These are phyloP conservation scores for Holothuria leucospilota DNA, from an alignment of 53 echinoderm and acorn worm species.

Conservation along the genomic window DNA sequence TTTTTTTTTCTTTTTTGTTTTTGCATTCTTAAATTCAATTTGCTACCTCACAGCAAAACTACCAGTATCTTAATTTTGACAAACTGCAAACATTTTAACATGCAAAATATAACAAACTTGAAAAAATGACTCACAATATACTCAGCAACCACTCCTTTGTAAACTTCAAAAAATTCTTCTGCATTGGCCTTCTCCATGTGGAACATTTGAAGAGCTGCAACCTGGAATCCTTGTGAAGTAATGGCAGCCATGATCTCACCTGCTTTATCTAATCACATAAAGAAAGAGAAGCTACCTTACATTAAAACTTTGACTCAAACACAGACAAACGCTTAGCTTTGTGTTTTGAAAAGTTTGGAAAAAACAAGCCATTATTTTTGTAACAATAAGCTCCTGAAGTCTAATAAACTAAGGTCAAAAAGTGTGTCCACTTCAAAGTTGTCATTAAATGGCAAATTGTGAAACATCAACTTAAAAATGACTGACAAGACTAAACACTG, in stretches of 20 bases:
- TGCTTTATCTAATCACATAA: slow-evolving; percentile 59
- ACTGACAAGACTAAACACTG: too few relatives aligned
- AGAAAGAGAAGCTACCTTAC: slow-evolving; percentile 52
- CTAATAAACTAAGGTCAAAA: too few relatives aligned
- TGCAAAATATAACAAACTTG: too few relatives aligned
- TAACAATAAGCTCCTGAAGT: too few relatives aligned
- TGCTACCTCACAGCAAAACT: too few relatives aligned
- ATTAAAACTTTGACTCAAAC: slow-evolving; percentile 34
- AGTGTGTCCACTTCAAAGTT: too few relatives aligned
- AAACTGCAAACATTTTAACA: not conserved
- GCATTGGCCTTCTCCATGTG: slow-evolving; percentile 96
- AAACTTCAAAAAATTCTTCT: slow-evolving; percentile 94
- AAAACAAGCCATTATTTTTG: too few relatives aligned
- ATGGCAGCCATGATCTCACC: slow-evolving; percentile 94
- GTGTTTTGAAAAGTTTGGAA: too few relatives aligned
- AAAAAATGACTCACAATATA: slow-evolving; percentile 72
- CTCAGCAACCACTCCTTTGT: slow-evolving; percentile 94
- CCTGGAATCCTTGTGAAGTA: slow-evolving; percentile 79
- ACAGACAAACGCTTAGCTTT: not conserved
- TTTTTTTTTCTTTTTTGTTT: slow-evolving; percentile 19
- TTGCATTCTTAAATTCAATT: slow-evolving; percentile 52
- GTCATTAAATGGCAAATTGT: too few relatives aligned
- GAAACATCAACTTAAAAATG: too few relatives aligned
- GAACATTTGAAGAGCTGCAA: slow-evolving; percentile 93
- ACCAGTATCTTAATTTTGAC: slow-evolving; percentile 33